These are phyloP conservation scores for Noctua pronuba DNA, from an alignment of 2,888 invertebrate genomes.

Conservation along the genomic window DNA sequence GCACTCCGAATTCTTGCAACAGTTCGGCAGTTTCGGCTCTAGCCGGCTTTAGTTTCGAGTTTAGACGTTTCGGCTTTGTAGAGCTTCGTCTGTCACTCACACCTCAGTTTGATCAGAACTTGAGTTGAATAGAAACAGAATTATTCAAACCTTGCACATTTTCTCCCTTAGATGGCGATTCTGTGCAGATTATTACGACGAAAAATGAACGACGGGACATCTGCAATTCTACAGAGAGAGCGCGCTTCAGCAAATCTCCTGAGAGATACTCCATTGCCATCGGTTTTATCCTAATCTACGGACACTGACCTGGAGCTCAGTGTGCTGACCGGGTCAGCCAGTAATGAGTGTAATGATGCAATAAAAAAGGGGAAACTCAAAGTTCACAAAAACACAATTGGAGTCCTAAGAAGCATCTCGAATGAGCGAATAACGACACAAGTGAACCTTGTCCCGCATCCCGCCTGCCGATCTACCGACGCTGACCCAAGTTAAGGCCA, in stretches of 20 bases:
- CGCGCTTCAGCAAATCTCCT: not conserved
- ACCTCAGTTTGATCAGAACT: not conserved
- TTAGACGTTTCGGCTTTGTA: no score
- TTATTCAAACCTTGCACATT: not conserved
- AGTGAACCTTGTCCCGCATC: not conserved
- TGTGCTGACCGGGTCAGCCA: not conserved
- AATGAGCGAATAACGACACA: not conserved
- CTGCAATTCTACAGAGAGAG: not conserved
- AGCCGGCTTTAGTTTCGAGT: no score
- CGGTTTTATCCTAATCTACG: not conserved
- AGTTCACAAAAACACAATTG: not conserved
- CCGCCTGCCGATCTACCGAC: not conserved
- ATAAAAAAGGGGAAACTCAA: not conserved
- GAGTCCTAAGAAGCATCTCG: not conserved
- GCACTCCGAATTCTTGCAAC: no score
- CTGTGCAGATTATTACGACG: not conserved
- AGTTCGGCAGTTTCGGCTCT: no score
- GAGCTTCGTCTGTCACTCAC: no score
- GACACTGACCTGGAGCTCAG: not conserved
- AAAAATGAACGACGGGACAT: not conserved
- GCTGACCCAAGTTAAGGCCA: not conserved
- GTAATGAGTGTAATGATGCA: not conserved
- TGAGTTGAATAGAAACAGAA: not conserved
- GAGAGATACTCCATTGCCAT: not conserved
- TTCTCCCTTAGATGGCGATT: not conserved